Percentiles rank a stretch among this genome's conserved stretches.
Evolutionary conservation across 2,888 invertebrate genomes (phyloP).

Genomic region (Drosophila antonietae): DNA sequence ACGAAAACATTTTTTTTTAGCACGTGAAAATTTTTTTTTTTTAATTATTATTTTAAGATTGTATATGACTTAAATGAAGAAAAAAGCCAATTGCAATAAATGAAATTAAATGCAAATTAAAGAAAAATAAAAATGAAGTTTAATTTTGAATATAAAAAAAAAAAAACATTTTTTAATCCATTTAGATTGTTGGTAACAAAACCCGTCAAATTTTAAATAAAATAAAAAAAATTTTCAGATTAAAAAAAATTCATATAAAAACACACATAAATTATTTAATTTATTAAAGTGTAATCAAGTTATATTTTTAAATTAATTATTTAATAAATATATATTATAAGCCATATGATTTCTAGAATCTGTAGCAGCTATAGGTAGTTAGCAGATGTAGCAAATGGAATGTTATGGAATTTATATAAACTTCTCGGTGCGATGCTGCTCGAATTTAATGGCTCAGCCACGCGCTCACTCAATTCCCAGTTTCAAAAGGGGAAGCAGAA

Average conservation of each 20-base stretch:
- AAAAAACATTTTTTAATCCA: not conserved
- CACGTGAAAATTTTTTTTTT: constrained; percentile 35
- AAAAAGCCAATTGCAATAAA: constrained; percentile 33
- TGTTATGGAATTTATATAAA: not conserved
- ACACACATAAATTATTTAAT: too few species aligned
- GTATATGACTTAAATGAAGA: constrained; percentile 23
- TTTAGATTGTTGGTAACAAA: not conserved
- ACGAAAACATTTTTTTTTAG: constrained; percentile 32
- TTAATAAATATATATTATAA: not conserved
- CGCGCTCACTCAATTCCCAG: constrained; percentile 48
- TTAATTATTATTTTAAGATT: constrained; percentile 28
- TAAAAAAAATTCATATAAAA: too few species aligned
- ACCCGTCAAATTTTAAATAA: too few species aligned
- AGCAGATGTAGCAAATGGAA: not conserved
- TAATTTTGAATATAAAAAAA: not conserved
- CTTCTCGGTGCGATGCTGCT: not conserved
- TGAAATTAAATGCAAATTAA: constrained; percentile 8
- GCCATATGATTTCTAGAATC: not conserved
- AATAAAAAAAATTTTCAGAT: too few species aligned
- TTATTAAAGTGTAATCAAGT: too few species aligned
- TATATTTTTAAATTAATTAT: too few species aligned
- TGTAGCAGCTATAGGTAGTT: not conserved
- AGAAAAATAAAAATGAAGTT: constrained; percentile 1
- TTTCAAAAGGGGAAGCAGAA: constrained; percentile 30
- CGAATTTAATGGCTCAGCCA: constrained; percentile 2